Evolutionary conservation across 1,140 invertebrate species (phyloP).

Genomic region (Charaxes varanes): DNA sequence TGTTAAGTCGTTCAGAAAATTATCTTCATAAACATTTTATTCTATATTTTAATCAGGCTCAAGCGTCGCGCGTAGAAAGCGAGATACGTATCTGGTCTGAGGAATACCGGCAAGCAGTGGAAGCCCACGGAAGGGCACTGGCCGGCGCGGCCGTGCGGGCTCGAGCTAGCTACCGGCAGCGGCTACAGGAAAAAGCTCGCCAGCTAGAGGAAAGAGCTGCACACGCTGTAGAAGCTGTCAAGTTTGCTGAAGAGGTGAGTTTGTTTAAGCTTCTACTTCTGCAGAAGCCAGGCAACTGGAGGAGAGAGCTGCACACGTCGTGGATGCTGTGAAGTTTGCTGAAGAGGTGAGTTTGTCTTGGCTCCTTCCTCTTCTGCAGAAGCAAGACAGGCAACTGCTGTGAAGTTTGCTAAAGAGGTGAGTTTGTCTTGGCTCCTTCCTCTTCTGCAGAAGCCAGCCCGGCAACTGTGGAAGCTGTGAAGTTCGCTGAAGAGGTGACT

Average conservation of each 20-base stretch:
- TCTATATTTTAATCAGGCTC: too few species aligned
- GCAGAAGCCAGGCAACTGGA: conserved; percentile 71
- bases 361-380: too few species aligned
- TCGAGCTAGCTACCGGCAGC: conserved; percentile 51
- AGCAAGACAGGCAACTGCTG: conserved; percentile 73
- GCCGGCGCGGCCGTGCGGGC: conserved; percentile 65
- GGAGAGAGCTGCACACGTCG: conserved; percentile 56
- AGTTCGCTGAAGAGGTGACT: conserved; percentile 78
- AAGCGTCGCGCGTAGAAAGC: conserved; percentile 74
- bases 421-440: too few species aligned
- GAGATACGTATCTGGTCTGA: conserved; percentile 78
- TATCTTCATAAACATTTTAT: too few species aligned
- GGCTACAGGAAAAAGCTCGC: conserved; percentile 65
- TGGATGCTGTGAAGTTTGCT: conserved; percentile 76
- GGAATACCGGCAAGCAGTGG: conserved; percentile 76
- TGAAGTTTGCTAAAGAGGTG: conserved; percentile 78
- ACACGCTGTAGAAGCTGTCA: conserved; percentile 74
- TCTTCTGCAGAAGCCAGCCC: too few species aligned
- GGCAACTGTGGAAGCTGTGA: conserved; percentile 75
- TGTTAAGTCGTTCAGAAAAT: too few species aligned
- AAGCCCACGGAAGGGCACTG: conserved; percentile 76
- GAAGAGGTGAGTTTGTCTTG: conserved; percentile 78
- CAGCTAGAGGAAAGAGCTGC: conserved; percentile 65
- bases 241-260: conserved; percentile 77
- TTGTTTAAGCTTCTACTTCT: too few species aligned